These are phyloP conservation scores for Sminthopsis crassicaudata DNA, from an alignment of 2,113 vertebrate genomes.

Conservation along the genomic window DNA sequence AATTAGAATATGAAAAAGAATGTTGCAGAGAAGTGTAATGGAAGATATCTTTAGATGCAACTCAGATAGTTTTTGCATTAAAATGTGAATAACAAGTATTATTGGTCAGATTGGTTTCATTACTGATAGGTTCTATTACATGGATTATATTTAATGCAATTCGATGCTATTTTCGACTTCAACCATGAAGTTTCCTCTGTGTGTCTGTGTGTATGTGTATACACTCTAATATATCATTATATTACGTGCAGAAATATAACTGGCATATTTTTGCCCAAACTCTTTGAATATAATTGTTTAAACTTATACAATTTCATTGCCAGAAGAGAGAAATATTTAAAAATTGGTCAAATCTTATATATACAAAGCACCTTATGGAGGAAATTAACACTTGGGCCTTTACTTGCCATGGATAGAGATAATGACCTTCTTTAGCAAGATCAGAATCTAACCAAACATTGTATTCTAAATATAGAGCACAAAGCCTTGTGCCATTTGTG, in stretches of 20 bases:
- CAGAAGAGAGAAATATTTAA: slow-evolving; percentile 61
- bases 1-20: slow-evolving; percentile 17
- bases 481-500: slow-evolving; percentile 81
- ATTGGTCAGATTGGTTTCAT: slow-evolving; percentile 21
- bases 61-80: slow-evolving; percentile 49
- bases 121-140: slow-evolving; percentile 4
- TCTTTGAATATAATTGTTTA: slow-evolving; percentile 75
- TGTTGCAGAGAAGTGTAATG: slow-evolving; percentile 7
- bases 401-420: slow-evolving; percentile 82
- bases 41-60: neutral
- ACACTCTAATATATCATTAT: slow-evolving; percentile 43
- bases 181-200: slow-evolving; percentile 6
- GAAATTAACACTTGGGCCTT: slow-evolving; percentile 81
- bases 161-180: slow-evolving; percentile 59
- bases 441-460: slow-evolving; percentile 85
- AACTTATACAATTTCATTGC: slow-evolving; percentile 69
- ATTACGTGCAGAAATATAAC: slow-evolving; percentile 46
- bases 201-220: neutral
- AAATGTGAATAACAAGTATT: slow-evolving; percentile 52
- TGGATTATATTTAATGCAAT: slow-evolving; percentile 19
- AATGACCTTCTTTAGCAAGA: slow-evolving; percentile 79
- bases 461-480: slow-evolving; percentile 82
- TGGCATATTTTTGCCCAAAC: slow-evolving; percentile 70
- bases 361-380: slow-evolving; percentile 74
- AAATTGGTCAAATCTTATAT: slow-evolving; percentile 66